Conservation (phyloP, 1,140 invertebrate species). For the Trichoplusia ni region DNA sequence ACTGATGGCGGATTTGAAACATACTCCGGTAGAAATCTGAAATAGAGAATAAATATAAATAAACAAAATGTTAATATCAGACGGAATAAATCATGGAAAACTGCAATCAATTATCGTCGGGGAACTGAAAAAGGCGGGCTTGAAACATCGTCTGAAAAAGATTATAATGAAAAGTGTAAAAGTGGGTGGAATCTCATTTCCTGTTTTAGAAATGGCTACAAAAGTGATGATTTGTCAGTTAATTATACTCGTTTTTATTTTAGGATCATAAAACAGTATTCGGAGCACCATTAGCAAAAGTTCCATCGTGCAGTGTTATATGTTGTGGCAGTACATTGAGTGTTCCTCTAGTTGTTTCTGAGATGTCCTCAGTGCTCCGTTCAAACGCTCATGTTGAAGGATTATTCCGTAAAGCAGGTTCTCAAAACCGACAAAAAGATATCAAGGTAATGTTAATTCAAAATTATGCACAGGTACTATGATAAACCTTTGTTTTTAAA, state of each 20-base stretch:
- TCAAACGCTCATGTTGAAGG: slow-evolving; percentile 88
- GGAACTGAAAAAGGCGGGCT: slow-evolving; percentile 83
- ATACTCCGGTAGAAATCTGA: background rate
- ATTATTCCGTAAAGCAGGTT: slow-evolving; percentile 92
- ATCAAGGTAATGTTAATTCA: slow-evolving; percentile 86
- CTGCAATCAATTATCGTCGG: slow-evolving; percentile 83
- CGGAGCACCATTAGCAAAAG: slow-evolving; percentile 82
- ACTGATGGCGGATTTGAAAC: slow-evolving; percentile 41
- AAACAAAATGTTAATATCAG: slow-evolving; percentile 85
- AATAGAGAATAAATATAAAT: slow-evolving; percentile 36
- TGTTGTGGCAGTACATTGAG: slow-evolving; percentile 84
- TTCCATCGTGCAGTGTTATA: slow-evolving; percentile 81
- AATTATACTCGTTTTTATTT: slow-evolving; percentile 27
- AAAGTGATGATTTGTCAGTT: background rate
- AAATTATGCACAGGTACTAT: too few species aligned
- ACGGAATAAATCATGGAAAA: slow-evolving; percentile 85
- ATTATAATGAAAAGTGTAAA: slow-evolving; percentile 80
- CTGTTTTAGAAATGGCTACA: background rate
- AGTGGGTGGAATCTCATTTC: slow-evolving; percentile 59
- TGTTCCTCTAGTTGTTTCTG: slow-evolving; percentile 89
- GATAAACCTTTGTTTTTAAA: background rate
- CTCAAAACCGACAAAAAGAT: slow-evolving; percentile 89
- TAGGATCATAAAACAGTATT: slow-evolving; percentile 83
- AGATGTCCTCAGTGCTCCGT: slow-evolving; percentile 86
- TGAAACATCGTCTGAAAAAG: slow-evolving; percentile 86